phyloP scores from a whole-genome alignment of 2,888 invertebrate genomes.

The Caenorhabditis sp. region DNA sequence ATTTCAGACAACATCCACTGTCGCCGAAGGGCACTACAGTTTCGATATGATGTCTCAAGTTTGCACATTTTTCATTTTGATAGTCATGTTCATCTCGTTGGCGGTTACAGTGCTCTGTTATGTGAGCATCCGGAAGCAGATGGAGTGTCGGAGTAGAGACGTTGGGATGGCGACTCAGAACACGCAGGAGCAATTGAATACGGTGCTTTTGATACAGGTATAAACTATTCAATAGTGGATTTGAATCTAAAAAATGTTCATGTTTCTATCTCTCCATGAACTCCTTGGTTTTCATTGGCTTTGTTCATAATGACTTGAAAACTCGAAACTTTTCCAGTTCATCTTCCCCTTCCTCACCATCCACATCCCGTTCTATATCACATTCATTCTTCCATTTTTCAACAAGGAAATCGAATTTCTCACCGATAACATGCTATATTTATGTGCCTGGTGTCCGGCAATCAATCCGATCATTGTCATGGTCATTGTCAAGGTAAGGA shows the following conservation, averaged over 20 bases:
- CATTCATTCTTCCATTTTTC: constrained; percentile 51
- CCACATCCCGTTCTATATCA: constrained; percentile 59
- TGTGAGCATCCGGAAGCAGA: constrained; percentile 19
- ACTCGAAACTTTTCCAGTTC: constrained; percentile 38
- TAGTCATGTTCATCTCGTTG: constrained; percentile 20
- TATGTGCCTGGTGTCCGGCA: constrained; percentile 59
- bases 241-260: no score
- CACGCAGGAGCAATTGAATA: constrained; percentile 40
- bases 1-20: not conserved
- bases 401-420: constrained; percentile 26
- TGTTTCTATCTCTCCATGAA: no score
- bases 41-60: constrained; percentile 34
- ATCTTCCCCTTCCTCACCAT: constrained; percentile 53
- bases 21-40: not conserved
- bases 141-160: constrained; percentile 7
- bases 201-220: constrained; percentile 31
- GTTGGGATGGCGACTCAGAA: not conserved
- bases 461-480: constrained; percentile 58
- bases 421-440: constrained; percentile 41
- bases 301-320: no score
- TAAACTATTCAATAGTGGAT: no score
- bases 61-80: constrained; percentile 38
- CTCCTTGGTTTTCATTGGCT: no score
- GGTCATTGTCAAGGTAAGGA: constrained; percentile 45
- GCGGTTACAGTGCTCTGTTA: constrained; percentile 25